phyloP scores from a whole-genome alignment of 2,888 invertebrate genomes.

The Notodonta dromedarius region DNA sequence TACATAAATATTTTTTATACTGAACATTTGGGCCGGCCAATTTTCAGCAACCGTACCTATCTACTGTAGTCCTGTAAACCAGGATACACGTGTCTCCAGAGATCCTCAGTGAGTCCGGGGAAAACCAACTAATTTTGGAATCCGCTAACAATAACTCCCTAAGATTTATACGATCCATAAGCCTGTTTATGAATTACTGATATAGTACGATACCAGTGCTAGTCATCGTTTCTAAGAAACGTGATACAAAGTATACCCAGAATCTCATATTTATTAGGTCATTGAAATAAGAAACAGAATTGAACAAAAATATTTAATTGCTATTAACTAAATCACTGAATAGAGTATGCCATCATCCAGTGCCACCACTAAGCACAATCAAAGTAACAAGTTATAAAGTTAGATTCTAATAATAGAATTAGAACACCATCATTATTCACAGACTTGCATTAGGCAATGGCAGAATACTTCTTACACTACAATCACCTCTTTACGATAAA shows the following conservation, averaged over 20 bases:
- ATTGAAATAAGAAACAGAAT: constrained; percentile 43
- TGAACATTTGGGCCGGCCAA: too few species aligned
- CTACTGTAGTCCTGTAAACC: too few species aligned
- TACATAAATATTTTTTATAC: too few species aligned
- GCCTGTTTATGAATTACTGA: too few species aligned
- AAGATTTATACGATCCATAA: too few species aligned
- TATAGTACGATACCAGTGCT: too few species aligned
- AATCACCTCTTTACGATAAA: constrained; percentile 61
- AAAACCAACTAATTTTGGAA: too few species aligned
- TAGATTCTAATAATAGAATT: constrained; percentile 21
- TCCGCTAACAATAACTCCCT: too few species aligned
- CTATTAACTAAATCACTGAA: constrained; percentile 78
- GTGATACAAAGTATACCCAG: not conserved
- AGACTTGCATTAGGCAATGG: constrained; percentile 63
- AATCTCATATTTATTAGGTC: not conserved
- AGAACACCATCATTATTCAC: constrained; percentile 69
- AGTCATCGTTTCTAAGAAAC: too few species aligned
- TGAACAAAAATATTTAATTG: constrained; percentile 78
- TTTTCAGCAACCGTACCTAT: too few species aligned
- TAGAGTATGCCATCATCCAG: constrained; percentile 67
- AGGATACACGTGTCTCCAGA: too few species aligned
- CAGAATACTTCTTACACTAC: constrained; percentile 67
- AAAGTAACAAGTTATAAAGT: constrained; percentile 55
- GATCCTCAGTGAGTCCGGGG: too few species aligned
- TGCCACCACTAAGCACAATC: constrained; percentile 64